Evolutionary conservation across 2,888 invertebrate genomes (phyloP), one percentile per base, ranked within the genome.

Genomic region (Trichogramma evanescens): DNA sequence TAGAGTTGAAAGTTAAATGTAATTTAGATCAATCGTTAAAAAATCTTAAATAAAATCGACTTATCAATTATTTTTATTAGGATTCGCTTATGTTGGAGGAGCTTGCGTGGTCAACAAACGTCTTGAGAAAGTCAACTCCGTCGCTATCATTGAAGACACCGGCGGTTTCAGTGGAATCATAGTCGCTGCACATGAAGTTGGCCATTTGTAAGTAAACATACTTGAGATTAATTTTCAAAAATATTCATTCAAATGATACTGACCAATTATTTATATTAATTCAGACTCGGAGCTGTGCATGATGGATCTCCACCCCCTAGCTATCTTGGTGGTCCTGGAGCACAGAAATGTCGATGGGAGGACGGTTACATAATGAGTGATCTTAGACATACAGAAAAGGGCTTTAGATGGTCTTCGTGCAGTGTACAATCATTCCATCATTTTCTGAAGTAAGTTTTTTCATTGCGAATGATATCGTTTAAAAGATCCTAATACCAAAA

Each of bases 301-400:
- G 95, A 95, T 75, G 95, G 95, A 54, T 94, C 94, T 67, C 94
- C 95, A 3, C 94, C 95, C 46, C 95, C 95, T 5, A 93, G 93
- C 50, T 95, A 95, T 76, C 83, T 95, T 51, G 95, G 95, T 51
- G 95, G 95, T 40, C 95, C 95, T 0, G 95, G 95, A 10, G 95
- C 95, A 26, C 93, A 93, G 76, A 92, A 93, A 74, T 95, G 95
- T 71, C 86, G 93, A 68, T 95, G 95, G 95, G 93, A 95, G 74
- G 95, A 95, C 77, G 95, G 95, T 58, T 95, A 89, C 81, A 95
- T 95, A 72, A 95, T 95, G 94, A 93, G 93, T 57, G 95, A 95
- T 80, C 82, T 95, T 65, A 82, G 95, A 70, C 95, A 95, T 78
- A 95, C 95, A 0, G 95, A 95, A 80, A 88, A 94, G 74, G 95